phyloP scores from a whole-genome alignment of 2,113 vertebrate genomes.

The Cyanoramphus novaezelandiae region DNA sequence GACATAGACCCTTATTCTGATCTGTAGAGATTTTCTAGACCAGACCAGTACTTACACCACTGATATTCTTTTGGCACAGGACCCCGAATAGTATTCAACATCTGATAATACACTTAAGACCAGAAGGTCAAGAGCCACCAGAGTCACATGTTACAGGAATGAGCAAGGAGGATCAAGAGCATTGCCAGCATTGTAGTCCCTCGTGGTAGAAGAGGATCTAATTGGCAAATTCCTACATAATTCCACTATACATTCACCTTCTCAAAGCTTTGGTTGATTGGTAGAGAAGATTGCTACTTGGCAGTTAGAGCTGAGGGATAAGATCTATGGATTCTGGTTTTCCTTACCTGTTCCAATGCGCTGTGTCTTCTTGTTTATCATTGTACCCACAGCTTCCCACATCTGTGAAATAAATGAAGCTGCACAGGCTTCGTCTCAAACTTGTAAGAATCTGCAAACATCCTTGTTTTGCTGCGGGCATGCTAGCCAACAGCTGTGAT shows the following conservation, averaged over 20 bases:
- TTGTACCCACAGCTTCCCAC: neutral
- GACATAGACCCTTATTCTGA: neutral
- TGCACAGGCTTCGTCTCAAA: neutral
- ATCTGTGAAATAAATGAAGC: neutral
- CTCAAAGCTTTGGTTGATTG: neutral
- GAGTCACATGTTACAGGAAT: neutral
- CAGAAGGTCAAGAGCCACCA: neutral
- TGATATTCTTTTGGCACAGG: neutral
- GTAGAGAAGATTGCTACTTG: neutral
- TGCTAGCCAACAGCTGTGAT: neutral
- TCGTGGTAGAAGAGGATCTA: neutral
- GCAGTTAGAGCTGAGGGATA: neutral
- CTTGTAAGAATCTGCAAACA: neutral
- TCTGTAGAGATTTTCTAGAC: neutral
- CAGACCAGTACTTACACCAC: neutral
- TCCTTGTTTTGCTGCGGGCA: neutral
- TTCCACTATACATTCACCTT: neutral
- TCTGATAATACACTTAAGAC: neutral
- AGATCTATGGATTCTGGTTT: neutral
- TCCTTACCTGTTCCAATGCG: neutral
- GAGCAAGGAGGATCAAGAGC: neutral
- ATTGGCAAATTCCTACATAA: neutral
- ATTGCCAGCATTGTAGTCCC: neutral
- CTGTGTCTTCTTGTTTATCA: neutral
- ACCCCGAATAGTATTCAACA: neutral